Percentiles rank a stretch among this genome's conserved stretches.
Conservation (phyloP, 2,797 vertebrate genomes). For the Gymnopithys bicolor region DNA sequence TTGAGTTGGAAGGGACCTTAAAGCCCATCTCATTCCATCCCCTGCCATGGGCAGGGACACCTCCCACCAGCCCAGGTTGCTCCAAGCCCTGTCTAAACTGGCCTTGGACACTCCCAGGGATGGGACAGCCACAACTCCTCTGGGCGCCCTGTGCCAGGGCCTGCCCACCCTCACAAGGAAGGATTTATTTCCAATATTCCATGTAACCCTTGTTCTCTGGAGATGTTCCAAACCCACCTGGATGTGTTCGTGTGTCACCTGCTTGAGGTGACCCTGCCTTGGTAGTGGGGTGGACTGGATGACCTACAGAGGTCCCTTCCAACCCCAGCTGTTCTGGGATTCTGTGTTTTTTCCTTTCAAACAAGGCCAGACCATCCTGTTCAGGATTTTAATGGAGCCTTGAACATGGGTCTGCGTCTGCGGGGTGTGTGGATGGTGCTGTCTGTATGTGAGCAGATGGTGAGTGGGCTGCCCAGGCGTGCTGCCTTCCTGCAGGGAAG, state of each 20-base stretch:
- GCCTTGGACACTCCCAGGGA: neutral
- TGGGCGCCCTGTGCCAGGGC: neutral
- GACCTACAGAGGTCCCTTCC: neutral
- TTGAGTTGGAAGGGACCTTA: neutral
- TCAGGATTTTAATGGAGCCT: rapidly evolving
- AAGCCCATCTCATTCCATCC: no score
- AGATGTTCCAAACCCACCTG: neutral
- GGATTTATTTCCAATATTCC: neutral
- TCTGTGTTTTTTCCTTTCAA: neutral
- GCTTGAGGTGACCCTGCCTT: neutral
- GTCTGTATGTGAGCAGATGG: constrained; percentile 28
- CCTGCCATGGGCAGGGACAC: no score
- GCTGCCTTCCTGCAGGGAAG: neutral
- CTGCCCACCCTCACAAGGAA: rapidly evolving
- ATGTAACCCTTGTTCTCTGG: neutral
- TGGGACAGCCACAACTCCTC: neutral
- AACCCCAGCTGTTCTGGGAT: rapidly evolving
- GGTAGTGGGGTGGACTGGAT: neutral
- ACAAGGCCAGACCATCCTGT: rapidly evolving
- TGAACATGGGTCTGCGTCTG: neutral
- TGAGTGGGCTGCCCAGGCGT: constrained; percentile 24
- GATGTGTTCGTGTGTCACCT: neutral
- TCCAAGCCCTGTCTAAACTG: neutral
- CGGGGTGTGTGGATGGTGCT: neutral
- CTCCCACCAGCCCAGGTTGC: neutral